Percentiles rank a stretch among this genome's conserved stretches.
Evolutionary conservation across 2,113 vertebrate species (phyloP).

Genomic region (Rousettus leschenaultii): DNA sequence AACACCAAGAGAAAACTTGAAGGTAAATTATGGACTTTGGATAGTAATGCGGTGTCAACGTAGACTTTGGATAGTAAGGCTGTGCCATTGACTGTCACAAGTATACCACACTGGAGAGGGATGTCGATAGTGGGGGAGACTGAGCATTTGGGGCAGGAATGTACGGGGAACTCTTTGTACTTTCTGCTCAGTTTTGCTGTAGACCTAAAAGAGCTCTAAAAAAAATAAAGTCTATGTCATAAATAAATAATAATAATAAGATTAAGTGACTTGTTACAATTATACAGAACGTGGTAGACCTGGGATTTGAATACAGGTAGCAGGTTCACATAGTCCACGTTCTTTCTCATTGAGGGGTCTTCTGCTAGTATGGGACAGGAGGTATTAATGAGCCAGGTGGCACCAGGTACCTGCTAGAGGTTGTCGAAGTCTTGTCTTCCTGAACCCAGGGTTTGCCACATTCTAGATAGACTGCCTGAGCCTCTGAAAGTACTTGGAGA

Average conservation of each 20-base stretch:
- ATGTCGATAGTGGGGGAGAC: background rate
- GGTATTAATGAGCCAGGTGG: background rate
- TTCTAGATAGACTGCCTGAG: too few relatives aligned
- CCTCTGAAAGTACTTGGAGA: background rate
- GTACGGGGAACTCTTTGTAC: background rate
- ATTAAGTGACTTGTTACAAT: background rate
- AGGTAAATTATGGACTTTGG: background rate
- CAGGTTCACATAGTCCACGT: accelerated
- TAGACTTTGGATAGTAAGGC: accelerated
- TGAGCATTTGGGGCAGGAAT: too few relatives aligned
- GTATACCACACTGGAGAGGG: accelerated
- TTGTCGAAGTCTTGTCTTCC: background rate
- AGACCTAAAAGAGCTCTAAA: background rate
- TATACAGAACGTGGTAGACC: background rate
- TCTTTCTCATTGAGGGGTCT: background rate
- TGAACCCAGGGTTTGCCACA: background rate
- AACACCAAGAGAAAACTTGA: accelerated
- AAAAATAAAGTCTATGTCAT: background rate
- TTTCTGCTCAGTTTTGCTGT: background rate
- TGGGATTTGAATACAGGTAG: background rate
- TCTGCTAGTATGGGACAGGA: too few relatives aligned
- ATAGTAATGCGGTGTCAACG: accelerated
- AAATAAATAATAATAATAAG: background rate
- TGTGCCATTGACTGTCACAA: accelerated
- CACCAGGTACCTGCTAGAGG: background rate